Conservation (phyloP, 2,888 invertebrate genomes). For the Drosophila rubida region DNA sequence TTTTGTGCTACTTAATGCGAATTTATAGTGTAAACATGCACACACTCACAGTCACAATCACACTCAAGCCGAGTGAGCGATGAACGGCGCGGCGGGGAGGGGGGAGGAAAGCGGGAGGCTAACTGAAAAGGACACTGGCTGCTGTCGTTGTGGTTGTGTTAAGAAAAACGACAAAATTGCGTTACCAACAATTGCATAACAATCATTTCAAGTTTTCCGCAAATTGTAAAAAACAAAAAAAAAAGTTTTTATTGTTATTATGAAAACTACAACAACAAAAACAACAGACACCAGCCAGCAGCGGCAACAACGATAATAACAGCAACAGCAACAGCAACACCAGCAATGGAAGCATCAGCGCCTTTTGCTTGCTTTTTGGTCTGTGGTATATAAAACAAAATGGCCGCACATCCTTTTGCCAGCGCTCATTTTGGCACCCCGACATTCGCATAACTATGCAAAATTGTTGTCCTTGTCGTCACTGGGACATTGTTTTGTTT, state of each 20-base stretch:
- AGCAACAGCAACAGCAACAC: not conserved
- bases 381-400: constrained; percentile 70
- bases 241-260: constrained; percentile 78
- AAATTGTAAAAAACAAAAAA: constrained; percentile 67
- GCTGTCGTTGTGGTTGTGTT: constrained; percentile 42
- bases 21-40: constrained; percentile 78
- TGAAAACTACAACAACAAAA: constrained; percentile 74
- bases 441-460: constrained; percentile 76
- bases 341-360: constrained; percentile 27
- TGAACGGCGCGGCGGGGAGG: too few species aligned
- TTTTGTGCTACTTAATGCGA: constrained; percentile 81
- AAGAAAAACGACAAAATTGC: constrained; percentile 79
- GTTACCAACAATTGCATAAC: constrained; percentile 80
- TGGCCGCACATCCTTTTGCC: constrained; percentile 79
- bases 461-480: constrained; percentile 68
- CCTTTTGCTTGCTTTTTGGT: constrained; percentile 61
- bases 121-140: constrained; percentile 37
- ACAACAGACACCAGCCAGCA: constrained; percentile 10
- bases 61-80: not conserved
- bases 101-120: not conserved
- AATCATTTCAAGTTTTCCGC: constrained; percentile 80
- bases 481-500: constrained; percentile 70
- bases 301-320: constrained; percentile 41
- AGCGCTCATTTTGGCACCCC: constrained; percentile 77
- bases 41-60: constrained; percentile 27